Base-by-base conservation (phyloP, 1,140 invertebrate species). In the Lamellibrachia luymesi region DNA sequence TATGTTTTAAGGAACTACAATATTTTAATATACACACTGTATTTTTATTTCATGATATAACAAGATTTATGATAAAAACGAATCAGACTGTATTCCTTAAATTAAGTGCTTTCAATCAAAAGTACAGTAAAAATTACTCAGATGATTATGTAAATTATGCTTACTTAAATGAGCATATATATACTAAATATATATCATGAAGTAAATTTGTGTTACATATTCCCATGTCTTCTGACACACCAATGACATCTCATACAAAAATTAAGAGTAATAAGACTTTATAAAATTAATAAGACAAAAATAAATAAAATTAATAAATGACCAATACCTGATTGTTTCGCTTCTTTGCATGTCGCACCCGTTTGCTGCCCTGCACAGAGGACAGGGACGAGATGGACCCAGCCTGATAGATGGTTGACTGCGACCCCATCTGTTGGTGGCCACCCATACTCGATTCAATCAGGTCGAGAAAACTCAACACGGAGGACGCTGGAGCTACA, bases 371-470 rank as follows among this genome's bases (percentile, higher is more conserved):
- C 10, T 52, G 50, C 2, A 27, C 92, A 10, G 92, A 92, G 10
- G 92, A 92, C 5, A 92, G 7, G 13, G 92, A 92, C 8, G 92
- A 92, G 25, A 92, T n/a, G 6, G 92, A 92, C 5, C 92, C 92
- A 50, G 50, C 27, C 50, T 64, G 92, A 50, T 92, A 4, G 27
- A 92, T 22, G 10, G 92, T 92, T 10, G 92, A 92, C 52, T 92
- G 92, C 6, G 92, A 92, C 49, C 50, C 52, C 49, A 91, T 49
- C 91, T 50, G 91, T 51, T 91, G 91, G 51, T 51, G 64, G 22
- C 49, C 90, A n/a, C 13, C 50, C 38, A 50, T 91, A 91, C 50
- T 91, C 13, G 90, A 91, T 6, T 51, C 90, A 38, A 91, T 49
- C 27, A 91, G 38, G 90, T 91, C 90, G 17, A 91, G 90, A 91